Conservation (phyloP, 1,140 invertebrate genomes). For the Drosophila carrolli region DNA sequence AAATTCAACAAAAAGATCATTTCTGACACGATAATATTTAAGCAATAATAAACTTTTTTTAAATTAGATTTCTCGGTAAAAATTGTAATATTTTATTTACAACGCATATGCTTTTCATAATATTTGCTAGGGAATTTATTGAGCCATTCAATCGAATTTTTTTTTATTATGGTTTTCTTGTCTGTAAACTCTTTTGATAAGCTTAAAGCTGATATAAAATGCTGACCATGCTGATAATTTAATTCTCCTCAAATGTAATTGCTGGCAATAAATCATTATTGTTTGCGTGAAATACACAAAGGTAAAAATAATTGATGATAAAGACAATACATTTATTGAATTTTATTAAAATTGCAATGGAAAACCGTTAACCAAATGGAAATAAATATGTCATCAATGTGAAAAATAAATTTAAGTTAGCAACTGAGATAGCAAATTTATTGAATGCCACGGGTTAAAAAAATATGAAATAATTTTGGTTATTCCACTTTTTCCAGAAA, state of each 20-base stretch:
- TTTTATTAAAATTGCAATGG: conserved; percentile 4
- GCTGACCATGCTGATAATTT: conserved; percentile 49
- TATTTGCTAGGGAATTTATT: background rate
- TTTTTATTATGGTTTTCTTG: conserved; percentile 26
- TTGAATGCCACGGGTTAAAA: background rate
- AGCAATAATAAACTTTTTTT: too few relatives aligned
- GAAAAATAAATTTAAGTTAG: conserved; percentile 16
- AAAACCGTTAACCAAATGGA: conserved; percentile 8
- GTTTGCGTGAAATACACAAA: conserved; percentile 11
- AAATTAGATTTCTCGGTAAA: too few relatives aligned
- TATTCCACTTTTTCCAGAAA: background rate
- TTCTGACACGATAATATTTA: too few relatives aligned
- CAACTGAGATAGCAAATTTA: conserved; percentile 3
- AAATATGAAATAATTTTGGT: conserved; percentile 5
- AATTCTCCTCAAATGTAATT: conserved; percentile 27
- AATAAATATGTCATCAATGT: conserved; percentile 24
- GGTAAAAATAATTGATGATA: conserved; percentile 18
- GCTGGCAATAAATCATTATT: conserved; percentile 42
- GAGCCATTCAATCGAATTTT: fast-evolving
- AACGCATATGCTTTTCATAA: too few relatives aligned
- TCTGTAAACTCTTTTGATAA: conserved; percentile 37
- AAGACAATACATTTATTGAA: conserved; percentile 24
- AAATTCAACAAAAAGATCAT: too few relatives aligned
- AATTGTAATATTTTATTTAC: too few relatives aligned
- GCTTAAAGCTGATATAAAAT: conserved; percentile 39